Conservation (phyloP, 2,113 vertebrate species). For the Gracilinanus agilis region DNA sequence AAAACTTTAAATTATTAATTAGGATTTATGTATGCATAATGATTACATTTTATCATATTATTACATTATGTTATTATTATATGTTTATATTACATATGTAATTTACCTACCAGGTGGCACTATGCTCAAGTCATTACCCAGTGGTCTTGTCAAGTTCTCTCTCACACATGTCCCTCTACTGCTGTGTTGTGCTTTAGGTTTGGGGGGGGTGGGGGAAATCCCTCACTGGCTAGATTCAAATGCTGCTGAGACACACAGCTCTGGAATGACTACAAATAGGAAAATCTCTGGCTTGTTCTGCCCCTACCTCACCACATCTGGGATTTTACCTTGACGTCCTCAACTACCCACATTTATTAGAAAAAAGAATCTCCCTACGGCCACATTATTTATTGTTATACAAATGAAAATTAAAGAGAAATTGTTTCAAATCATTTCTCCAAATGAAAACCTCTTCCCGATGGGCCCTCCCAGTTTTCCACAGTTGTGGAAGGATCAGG, state of each 20-base stretch:
- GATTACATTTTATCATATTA: too few relatives aligned
- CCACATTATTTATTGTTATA: neutral
- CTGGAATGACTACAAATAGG: neutral
- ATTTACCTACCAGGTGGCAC: neutral
- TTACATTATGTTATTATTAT: too few relatives aligned
- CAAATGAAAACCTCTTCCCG: neutral
- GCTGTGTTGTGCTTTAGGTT: neutral
- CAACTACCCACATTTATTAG: neutral
- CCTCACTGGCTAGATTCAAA: neutral
- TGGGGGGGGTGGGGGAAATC: neutral
- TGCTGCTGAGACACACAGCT: neutral
- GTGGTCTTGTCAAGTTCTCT: neutral
- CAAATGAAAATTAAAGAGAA: neutral
- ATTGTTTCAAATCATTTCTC: neutral
- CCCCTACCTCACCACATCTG: neutral
- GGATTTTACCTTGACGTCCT: neutral
- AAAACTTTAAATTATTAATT: too few relatives aligned
- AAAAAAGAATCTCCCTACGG: neutral
- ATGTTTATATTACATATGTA: neutral
- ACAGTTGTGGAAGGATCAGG: neutral
- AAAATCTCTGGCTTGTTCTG: neutral
- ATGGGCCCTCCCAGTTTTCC: neutral
- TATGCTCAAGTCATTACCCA: neutral
- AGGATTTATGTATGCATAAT: too few relatives aligned
- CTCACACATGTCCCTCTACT: neutral